A percentile compares a stretch with the other conserved stretches of the same genome.
phyloP scores from a whole-genome alignment of 2,888 invertebrate species.

The Cepaea hortensis region DNA sequence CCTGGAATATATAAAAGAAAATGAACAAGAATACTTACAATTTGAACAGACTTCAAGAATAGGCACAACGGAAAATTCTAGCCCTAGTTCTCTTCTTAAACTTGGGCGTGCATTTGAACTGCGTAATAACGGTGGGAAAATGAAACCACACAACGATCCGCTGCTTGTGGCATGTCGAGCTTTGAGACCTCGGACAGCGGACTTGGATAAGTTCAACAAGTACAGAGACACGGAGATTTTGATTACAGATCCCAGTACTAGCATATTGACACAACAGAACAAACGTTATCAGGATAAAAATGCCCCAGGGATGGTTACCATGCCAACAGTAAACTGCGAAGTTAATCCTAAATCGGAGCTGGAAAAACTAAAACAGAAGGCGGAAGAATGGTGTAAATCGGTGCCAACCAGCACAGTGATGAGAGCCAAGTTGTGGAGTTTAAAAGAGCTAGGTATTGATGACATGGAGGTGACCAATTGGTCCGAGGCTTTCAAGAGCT shows the following conservation, averaged over 20 bases:
- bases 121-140: slow-evolving; percentile 38
- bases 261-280: not conserved
- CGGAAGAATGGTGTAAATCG: slow-evolving; percentile 49
- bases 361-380: slow-evolving; percentile 43
- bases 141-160: not conserved
- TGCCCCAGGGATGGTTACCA: not conserved
- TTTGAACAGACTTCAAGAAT: not conserved
- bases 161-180: slow-evolving; percentile 44
- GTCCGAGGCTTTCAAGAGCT: slow-evolving; percentile 48
- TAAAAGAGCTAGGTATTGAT: slow-evolving; percentile 47
- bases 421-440: slow-evolving; percentile 47
- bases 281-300: slow-evolving; percentile 17
- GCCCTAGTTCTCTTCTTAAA: slow-evolving; percentile 30
- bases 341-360: slow-evolving; percentile 44
- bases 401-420: slow-evolving; percentile 47
- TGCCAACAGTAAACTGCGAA: slow-evolving; percentile 18
- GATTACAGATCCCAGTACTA: not conserved
- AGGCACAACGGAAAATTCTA: not conserved
- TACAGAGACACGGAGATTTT: not conserved
- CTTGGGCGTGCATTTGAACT: slow-evolving; percentile 47
- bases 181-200: slow-evolving; percentile 43
- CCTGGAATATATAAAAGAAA: slow-evolving; percentile 62
- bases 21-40: slow-evolving; percentile 59
- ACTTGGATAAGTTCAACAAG: slow-evolving; percentile 34
- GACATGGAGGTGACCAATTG: slow-evolving; percentile 50